phyloP scores from a whole-genome alignment of 2,888 invertebrate species.

The Trachelus troglodyta region DNA sequence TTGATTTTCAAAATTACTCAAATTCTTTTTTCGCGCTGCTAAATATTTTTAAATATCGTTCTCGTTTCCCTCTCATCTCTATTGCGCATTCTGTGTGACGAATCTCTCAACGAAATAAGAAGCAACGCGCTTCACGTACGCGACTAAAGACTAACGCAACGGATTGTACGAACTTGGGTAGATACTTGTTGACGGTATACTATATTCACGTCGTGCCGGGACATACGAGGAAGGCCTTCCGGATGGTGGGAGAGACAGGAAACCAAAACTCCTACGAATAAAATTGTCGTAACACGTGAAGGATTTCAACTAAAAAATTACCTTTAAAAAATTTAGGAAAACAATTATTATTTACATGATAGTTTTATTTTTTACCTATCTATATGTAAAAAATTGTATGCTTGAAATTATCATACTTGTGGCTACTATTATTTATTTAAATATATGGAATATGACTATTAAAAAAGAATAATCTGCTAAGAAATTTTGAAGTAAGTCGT shows the following conservation, averaged over 20 bases:
- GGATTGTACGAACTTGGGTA: conserved; percentile 22
- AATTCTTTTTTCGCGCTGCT: neutral
- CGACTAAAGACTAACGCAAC: conserved; percentile 9
- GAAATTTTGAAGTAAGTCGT: too few relatives aligned
- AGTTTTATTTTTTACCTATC: too few relatives aligned
- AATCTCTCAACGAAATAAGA: neutral
- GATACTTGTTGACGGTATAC: conserved; percentile 33
- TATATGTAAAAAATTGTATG: too few relatives aligned
- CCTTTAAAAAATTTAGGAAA: too few relatives aligned
- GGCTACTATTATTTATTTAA: too few relatives aligned
- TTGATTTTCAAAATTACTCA: neutral
- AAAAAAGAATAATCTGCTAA: too few relatives aligned
- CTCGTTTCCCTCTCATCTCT: too few relatives aligned
- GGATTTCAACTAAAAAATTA: too few relatives aligned
- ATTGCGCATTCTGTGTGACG: too few relatives aligned
- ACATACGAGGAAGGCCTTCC: conserved; percentile 38
- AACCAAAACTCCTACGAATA: conserved; percentile 31
- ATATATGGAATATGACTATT: too few relatives aligned
- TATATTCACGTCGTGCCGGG: conserved; percentile 28
- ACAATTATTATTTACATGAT: too few relatives aligned
- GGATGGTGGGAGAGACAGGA: conserved; percentile 39
- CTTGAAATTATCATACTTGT: too few relatives aligned
- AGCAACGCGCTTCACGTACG: neutral
- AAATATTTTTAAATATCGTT: neutral
- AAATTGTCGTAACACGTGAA: neutral